Conservation (phyloP, 1,140 invertebrate species). For the Ceratosolen fusciceps region DNA sequence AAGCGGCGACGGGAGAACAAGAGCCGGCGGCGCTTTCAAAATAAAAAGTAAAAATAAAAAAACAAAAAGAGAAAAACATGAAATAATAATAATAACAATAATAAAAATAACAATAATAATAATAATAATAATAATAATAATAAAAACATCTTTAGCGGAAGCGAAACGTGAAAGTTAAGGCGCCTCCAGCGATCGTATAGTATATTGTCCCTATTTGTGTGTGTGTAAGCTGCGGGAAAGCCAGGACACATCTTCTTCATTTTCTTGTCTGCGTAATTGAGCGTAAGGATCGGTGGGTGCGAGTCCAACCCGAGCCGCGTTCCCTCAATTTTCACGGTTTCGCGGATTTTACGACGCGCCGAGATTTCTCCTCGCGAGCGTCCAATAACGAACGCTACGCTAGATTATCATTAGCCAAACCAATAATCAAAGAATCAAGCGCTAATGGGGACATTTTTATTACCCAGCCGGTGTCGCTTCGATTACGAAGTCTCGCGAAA, state of each 20-base stretch:
- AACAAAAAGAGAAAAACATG: too few species aligned
- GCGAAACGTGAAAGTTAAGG: constrained; percentile 35
- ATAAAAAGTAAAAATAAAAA: too few species aligned
- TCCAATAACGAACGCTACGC: neutral
- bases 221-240: neutral
- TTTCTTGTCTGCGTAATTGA: neutral
- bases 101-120: too few species aligned
- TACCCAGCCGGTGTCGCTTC: too few species aligned
- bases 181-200: neutral
- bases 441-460: neutral
- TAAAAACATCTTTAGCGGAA: constrained; percentile 8
- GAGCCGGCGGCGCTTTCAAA: constrained; percentile 25
- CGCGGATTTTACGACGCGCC: neutral
- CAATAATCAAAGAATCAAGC: neutral
- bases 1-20: neutral
- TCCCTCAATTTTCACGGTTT: neutral
- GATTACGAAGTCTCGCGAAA: too few species aligned
- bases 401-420: constrained; percentile 26
- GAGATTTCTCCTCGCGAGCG: neutral
- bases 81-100: too few species aligned
- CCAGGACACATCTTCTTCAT: neutral
- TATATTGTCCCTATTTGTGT: constrained; percentile 6
- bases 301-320: too few species aligned
- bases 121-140: too few species aligned
- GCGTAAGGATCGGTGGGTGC: too few species aligned